Conservation (phyloP, 2,797 vertebrate genomes). For the Clamator glandarius region DNA sequence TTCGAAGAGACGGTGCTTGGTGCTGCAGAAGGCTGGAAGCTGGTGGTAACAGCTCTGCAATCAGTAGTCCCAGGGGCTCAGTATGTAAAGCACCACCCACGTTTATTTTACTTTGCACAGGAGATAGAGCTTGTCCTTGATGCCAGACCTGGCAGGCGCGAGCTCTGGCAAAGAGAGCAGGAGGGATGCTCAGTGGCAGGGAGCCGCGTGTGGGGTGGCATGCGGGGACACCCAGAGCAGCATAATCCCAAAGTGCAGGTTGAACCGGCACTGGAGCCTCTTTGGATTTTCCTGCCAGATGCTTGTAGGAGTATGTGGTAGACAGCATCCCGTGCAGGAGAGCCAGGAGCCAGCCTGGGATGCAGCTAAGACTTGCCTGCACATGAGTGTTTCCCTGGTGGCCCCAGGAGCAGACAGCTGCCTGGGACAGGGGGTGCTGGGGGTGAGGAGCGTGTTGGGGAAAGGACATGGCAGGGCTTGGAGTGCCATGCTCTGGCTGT, state of each 20-base stretch:
- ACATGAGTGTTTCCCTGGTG: fast-evolving
- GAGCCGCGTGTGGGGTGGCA: not conserved
- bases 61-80: not conserved
- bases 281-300: not conserved
- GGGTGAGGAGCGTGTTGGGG: fast-evolving
- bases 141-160: fast-evolving
- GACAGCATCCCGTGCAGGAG: not conserved
- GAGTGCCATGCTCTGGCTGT: not conserved
- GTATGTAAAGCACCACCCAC: fast-evolving
- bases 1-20: not conserved
- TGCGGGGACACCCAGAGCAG: fast-evolving
- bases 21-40: not conserved
- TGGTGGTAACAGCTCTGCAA: fast-evolving
- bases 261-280: fast-evolving
- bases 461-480: not conserved
- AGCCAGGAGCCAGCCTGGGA: not conserved
- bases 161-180: not conserved
- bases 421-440: fast-evolving
- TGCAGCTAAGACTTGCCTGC: not conserved
- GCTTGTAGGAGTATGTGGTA: not conserved
- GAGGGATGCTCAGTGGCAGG: not conserved
- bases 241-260: fast-evolving
- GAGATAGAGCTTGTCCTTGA: not conserved
- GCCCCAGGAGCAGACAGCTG: not conserved
- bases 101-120: not conserved